Evolutionary conservation across 2,888 invertebrate species (phyloP).

Genomic region (Melanostoma scalare): DNA sequence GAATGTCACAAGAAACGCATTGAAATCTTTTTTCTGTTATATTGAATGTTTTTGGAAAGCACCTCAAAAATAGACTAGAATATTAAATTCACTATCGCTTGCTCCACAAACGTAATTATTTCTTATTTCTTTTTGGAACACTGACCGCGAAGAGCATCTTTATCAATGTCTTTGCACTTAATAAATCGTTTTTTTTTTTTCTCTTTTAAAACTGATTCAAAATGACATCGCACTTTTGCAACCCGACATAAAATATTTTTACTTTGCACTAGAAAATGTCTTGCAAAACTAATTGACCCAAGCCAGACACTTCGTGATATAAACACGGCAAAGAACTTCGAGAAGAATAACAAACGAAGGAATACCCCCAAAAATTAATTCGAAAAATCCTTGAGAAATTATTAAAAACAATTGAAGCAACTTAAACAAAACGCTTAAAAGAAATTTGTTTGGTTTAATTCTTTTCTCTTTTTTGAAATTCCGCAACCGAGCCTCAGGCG

Average conservation of each 20-base stretch:
- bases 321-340: constrained; percentile 6
- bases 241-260: not conserved
- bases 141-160: no score
- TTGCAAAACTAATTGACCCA: constrained; percentile 35
- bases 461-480: not conserved
- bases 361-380: not conserved
- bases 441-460: not conserved
- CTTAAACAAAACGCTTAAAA: not conserved
- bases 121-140: no score
- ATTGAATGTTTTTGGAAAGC: no score
- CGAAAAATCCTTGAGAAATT: constrained; percentile 30
- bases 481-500: not conserved
- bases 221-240: no score
- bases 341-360: constrained; percentile 23
- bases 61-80: no score
- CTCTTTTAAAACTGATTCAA: no score
- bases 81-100: no score
- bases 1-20: no score
- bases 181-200: no score
- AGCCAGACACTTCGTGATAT: not conserved
- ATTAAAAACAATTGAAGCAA: constrained; percentile 33
- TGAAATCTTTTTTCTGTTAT: no score
- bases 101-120: no score
- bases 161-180: no score
- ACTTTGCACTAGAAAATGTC: constrained; percentile 37